phyloP scores from a whole-genome alignment of 1,140 invertebrate genomes.

The Bacillus rossius region DNA sequence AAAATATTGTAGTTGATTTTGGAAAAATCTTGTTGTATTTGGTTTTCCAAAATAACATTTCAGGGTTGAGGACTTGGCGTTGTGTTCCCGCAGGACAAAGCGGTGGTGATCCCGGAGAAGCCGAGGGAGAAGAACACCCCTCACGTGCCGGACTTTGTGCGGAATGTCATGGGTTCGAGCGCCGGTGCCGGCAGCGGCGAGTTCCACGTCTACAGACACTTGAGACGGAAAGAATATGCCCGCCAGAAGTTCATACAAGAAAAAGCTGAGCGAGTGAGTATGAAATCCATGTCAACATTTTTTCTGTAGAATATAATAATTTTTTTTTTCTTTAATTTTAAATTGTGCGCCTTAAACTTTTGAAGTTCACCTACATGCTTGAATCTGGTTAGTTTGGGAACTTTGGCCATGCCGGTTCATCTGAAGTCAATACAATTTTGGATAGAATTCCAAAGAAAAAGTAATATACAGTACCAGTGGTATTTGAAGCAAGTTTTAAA shows the following conservation, averaged over 20 bases:
- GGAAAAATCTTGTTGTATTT: too few species aligned
- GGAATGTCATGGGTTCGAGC: slow-evolving; percentile 97
- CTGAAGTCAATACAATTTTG: too few species aligned
- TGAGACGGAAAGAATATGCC: slow-evolving; percentile 90
- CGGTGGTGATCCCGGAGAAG: slow-evolving; percentile 76
- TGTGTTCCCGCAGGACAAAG: too few species aligned
- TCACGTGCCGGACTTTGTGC: slow-evolving; percentile 85
- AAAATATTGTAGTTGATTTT: too few species aligned
- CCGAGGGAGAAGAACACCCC: slow-evolving; percentile 71
- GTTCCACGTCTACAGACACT: slow-evolving; percentile 96
- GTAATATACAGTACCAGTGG: too few species aligned
- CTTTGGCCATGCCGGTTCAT: background rate
- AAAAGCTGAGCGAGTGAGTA: slow-evolving; percentile 70
- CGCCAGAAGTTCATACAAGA: slow-evolving; percentile 90
- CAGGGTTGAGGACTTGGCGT: too few species aligned
- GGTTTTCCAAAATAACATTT: too few species aligned
- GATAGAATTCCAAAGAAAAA: too few species aligned
- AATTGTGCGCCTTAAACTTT: background rate
- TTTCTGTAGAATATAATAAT: background rate
- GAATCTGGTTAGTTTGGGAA: background rate
- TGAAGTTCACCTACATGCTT: background rate
- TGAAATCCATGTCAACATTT: too few species aligned
- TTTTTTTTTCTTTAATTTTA: background rate
- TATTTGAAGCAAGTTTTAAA: too few species aligned
- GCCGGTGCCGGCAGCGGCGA: slow-evolving; percentile 97